Conservation (phyloP, 2,888 invertebrate genomes). For the Phyto melanocephala region DNA sequence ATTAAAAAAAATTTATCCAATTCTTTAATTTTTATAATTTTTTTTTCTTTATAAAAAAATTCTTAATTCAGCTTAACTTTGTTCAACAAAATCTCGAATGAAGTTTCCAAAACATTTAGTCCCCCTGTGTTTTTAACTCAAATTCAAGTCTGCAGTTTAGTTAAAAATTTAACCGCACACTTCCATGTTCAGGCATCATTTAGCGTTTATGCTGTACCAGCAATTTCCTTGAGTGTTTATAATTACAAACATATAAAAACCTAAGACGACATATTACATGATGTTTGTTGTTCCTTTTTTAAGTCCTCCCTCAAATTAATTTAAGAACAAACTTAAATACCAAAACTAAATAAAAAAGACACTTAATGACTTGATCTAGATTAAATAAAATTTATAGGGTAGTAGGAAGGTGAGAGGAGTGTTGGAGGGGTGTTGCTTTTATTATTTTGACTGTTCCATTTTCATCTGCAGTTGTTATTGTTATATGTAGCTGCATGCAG, state of each 20-base stretch:
- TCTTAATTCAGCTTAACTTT: too few species aligned
- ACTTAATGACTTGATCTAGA: not conserved
- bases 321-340: not conserved
- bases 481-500: conserved; percentile 19
- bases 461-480: not conserved
- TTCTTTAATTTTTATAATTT: too few species aligned
- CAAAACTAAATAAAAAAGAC: not conserved
- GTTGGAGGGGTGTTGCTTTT: conserved; percentile 10
- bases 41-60: too few species aligned
- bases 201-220: not conserved
- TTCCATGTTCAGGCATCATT: not conserved
- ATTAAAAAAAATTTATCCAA: too few species aligned
- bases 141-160: conserved; percentile 9
- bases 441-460: not conserved
- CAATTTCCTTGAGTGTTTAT: not conserved
- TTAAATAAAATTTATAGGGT: conserved; percentile 6
- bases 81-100: not conserved
- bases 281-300: conserved; percentile 17
- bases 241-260: not conserved
- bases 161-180: conserved; percentile 11
- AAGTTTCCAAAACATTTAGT: not conserved
- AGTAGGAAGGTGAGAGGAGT: conserved; percentile 1
- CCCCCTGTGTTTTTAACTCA: not conserved
- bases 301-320: conserved; percentile 7
- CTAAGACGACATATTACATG: conserved; percentile 31